Base-by-base conservation (phyloP, 2,888 invertebrate species). In the Xylota sylvarum region DNA sequence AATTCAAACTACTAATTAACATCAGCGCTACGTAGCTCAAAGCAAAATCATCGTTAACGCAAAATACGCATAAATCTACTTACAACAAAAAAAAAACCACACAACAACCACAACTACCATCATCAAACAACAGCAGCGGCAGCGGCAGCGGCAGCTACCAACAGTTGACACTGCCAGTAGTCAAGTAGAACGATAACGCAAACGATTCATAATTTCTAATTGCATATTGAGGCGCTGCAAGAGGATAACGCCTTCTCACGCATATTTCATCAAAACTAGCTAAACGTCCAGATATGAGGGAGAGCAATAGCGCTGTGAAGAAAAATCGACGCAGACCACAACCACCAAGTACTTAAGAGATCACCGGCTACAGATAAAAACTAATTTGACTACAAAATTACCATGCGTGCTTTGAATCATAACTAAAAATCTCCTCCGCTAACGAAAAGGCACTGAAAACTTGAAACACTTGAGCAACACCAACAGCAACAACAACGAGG, bases 361-460 rank as follows among this genome's bases (percentile, higher is more conserved):
- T 86, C 82, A 78, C 86, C 82, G 82, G 78, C 73, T 73, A 12
- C 17, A 82, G 86, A 86, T 86, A 86, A 86, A 86, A 86, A 86
- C 86, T 86, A 86, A 86, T 86, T 86, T 86, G 86, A 86, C 86
- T 86, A 82, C 86, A 82, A 86, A 86, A 86, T 86, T 82, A 86
- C 82, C 73, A 82, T 86, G 86, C 86, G 82, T 86, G 86, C 82
- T 78, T 86, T 72, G 86, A 82, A 86, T 86, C 82, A 78, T 82
- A 86, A 86, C 86, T 78, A 43, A 82, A 67, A 56, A 77, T 86
- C 86, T 86, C 81, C 81, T 77, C 72, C 78, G 65, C 82, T 67
- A 74, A 48, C 67, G 60, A 78, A 43, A 67, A 82, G 78, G 40
- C 56, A 84, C 46, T 74, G 64, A 76, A 81, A 55, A 69, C 85